phyloP scores from a whole-genome alignment of 2,113 vertebrate genomes.

The Tonatia bakeri region DNA sequence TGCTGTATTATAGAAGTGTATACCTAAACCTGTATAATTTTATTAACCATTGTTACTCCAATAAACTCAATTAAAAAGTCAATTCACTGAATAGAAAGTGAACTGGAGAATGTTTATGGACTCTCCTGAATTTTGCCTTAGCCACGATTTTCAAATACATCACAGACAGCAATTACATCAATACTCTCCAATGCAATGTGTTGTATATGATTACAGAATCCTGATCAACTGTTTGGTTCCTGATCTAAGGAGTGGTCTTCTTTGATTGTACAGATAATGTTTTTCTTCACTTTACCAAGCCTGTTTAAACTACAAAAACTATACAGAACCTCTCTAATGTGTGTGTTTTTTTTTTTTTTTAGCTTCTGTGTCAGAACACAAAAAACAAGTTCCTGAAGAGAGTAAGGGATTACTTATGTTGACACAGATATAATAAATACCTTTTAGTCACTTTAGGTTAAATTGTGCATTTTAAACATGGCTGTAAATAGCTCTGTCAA shows the following conservation, averaged over 20 bases:
- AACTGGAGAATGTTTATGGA: not conserved
- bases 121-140: not conserved
- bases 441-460: slow-evolving; percentile 68
- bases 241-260: slow-evolving; percentile 21
- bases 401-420: not conserved
- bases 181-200: not conserved
- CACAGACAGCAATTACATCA: not conserved
- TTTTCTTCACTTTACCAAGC: slow-evolving; percentile 33
- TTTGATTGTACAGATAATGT: slow-evolving; percentile 28
- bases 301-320: slow-evolving; percentile 13
- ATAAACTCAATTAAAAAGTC: too few relatives aligned
- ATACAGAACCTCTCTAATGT: not conserved
- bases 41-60: too few relatives aligned
- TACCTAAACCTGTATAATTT: too few relatives aligned
- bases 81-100: not conserved
- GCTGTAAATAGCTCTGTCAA: slow-evolving; percentile 63
- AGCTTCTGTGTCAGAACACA: slow-evolving; percentile 41
- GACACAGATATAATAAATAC: slow-evolving; percentile 51
- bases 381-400: not conserved
- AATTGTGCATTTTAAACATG: slow-evolving; percentile 60
- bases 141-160: not conserved
- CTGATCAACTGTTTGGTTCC: not conserved
- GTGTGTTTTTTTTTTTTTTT: too few relatives aligned
- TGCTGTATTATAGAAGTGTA: too few relatives aligned
- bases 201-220: not conserved